Base-by-base conservation (phyloP, 2,888 invertebrate genomes). In the Chymomyza caudatula region DNA sequence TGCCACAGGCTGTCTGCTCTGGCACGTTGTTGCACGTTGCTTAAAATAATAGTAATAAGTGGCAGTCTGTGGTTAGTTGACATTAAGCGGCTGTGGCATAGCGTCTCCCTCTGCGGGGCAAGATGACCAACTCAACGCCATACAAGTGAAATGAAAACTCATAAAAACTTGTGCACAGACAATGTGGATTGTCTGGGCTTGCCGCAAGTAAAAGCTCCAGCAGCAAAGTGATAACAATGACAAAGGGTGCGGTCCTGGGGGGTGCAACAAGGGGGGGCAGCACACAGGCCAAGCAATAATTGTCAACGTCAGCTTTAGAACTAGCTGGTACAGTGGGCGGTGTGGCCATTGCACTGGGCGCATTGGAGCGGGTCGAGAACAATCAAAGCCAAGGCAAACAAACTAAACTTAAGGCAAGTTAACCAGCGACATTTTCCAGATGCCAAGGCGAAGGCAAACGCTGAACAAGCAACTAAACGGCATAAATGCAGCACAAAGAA, bases 341-440 rank as follows among this genome's bases (percentile, higher is more conserved):
- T 47, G n/a, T 42, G 59, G 29, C 8, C 29, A n/a, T 29, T 23
- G 20, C 23, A 43, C 17, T 47, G 44, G 44, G 44, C 15, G 17
- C 15, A 6, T 17, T 15, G 15, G 13, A 17, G 44, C 44, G 44
- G 44, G 44, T 47, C 44, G 47, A 47, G 17, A 47, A 76, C 76
- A 74, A 76, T 73, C 73, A 73, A 49, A 73, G 74, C 76, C 71
- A 79, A 77, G 67, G 73, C 75, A 77, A 79, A 85, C 75, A 77
- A 79, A 85, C 77, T 68, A 67, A 75, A 82, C 85, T 79, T 79
- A 83, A 77, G 85, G 84, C 81, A 81, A 85, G 84, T 85, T 83
- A 81, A 74, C 81, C 78, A 76, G 69, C 81, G 81, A 85, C 81
- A 85, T 82, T 82, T 82, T 82, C 85, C 67, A 85, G 76, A 82